Evolutionary conservation across 2,113 vertebrate genomes (phyloP).

Genomic region (Canis aureus): DNA sequence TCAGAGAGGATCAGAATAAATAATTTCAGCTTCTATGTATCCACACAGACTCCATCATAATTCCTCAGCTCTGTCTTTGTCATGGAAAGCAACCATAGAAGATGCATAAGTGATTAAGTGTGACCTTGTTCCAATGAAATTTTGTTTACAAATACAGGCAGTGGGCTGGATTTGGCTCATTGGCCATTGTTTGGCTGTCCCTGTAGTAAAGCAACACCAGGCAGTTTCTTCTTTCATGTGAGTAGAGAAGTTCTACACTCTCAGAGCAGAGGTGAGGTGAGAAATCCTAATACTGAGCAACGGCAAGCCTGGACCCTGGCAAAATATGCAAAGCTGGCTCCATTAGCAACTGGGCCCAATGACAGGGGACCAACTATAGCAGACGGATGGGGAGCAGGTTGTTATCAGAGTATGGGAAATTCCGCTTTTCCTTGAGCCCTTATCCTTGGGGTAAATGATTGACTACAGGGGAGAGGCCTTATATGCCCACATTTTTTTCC

Average conservation of each 20-base stretch:
- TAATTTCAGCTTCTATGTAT: background rate
- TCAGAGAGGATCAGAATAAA: background rate
- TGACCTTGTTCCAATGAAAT: background rate
- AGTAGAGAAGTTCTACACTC: background rate
- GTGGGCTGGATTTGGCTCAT: background rate
- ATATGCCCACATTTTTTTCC: background rate
- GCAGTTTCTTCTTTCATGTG: background rate
- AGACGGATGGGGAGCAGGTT: background rate
- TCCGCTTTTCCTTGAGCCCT: background rate
- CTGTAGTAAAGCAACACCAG: background rate
- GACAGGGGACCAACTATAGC: background rate
- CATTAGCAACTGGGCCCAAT: background rate
- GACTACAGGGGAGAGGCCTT: background rate
- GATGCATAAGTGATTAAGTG: background rate
- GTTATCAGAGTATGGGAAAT: slow-evolving; percentile 28
- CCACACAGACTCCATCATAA: background rate
- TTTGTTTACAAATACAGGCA: slow-evolving; percentile 37
- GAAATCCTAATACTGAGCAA: background rate
- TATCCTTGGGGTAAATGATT: slow-evolving; percentile 51
- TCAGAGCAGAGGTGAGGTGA: background rate
- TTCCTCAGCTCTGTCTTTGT: background rate
- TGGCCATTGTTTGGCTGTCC: background rate
- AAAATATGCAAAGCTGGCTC: background rate
- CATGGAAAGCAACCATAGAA: background rate
- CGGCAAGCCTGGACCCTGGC: background rate